Conservation (phyloP, 2,888 invertebrate genomes). For the Brenthis daphne region DNA sequence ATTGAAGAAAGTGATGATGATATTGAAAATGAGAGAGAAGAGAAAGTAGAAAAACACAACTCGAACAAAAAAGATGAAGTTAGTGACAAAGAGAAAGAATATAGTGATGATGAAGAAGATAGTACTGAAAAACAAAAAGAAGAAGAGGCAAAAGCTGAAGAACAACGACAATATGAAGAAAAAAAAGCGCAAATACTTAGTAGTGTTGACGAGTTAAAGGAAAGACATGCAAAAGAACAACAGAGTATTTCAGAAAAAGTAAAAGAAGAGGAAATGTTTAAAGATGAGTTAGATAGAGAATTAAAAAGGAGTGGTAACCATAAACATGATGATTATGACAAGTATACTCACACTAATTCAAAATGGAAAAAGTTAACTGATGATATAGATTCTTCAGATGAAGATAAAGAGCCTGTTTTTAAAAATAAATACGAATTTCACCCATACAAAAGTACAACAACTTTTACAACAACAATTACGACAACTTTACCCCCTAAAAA, state of each 20-base stretch:
- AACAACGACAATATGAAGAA: constrained; percentile 61
- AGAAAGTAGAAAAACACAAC: constrained; percentile 27
- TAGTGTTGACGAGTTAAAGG: constrained; percentile 69
- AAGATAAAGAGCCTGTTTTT: constrained; percentile 48
- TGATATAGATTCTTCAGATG: constrained; percentile 63
- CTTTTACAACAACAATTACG: constrained; percentile 37
- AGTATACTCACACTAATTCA: constrained; percentile 47
- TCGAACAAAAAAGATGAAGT: constrained; percentile 28
- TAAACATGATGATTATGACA: constrained; percentile 43
- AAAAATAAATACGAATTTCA: constrained; percentile 59
- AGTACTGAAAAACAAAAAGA: constrained; percentile 48
- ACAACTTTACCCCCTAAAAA: constrained; percentile 34
- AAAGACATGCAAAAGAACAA: constrained; percentile 67
- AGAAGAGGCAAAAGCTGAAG: constrained; percentile 46
- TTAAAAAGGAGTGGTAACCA: constrained; percentile 19
- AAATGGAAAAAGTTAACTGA: constrained; percentile 44
- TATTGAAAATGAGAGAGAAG: constrained; percentile 38
- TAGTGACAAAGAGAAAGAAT: constrained; percentile 40
- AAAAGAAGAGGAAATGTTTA: constrained; percentile 67
- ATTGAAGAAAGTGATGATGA: constrained; percentile 28
- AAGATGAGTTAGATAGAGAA: constrained; percentile 62
- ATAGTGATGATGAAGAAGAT: constrained; percentile 57
- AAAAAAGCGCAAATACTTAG: constrained; percentile 65
- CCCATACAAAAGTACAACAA: constrained; percentile 41
- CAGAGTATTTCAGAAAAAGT: constrained; percentile 61